Percentiles rank a stretch among this genome's conserved stretches.
Conservation (phyloP, 2,888 invertebrate species). For the Drosophila mercatorum region DNA sequence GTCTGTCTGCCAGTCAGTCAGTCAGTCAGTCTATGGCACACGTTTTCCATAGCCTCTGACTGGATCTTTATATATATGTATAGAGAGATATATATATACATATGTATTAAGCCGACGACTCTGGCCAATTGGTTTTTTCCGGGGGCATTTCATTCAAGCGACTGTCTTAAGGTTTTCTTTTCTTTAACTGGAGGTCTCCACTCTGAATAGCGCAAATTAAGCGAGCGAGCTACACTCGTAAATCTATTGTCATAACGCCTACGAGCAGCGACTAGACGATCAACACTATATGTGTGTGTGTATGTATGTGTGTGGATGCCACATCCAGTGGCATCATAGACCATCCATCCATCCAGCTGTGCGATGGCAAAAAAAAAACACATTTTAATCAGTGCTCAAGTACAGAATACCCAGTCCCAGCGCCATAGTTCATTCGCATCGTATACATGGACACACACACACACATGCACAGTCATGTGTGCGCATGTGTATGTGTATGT, state of each 20-base stretch:
- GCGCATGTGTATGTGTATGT: not conserved
- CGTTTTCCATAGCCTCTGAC: constrained; percentile 55
- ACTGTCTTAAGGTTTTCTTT: constrained; percentile 71
- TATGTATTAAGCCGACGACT: constrained; percentile 81
- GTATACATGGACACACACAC: constrained; percentile 5
- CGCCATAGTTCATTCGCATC: constrained; percentile 59
- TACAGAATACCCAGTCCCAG: constrained; percentile 61
- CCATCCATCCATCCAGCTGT: constrained; percentile 32
- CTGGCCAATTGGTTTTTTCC: constrained; percentile 85
- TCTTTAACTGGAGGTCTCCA: constrained; percentile 52
- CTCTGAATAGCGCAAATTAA: constrained; percentile 75
- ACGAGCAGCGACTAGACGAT: constrained; percentile 56
- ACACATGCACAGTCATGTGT: constrained; percentile 5
- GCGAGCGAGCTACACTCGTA: constrained; percentile 66
- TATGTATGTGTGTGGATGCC: constrained; percentile 17
- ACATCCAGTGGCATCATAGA: constrained; percentile 48
- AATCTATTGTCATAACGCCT: constrained; percentile 79
- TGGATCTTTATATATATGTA: constrained; percentile 11
- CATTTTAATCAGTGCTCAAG: constrained; percentile 81
- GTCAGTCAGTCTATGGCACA: constrained; percentile 33
- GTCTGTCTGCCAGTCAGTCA: constrained; percentile 26
- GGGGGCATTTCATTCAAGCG: constrained; percentile 83
- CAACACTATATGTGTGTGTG: constrained; percentile 1
- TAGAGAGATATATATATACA: not conserved
- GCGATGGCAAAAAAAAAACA: constrained; percentile 46